Percentiles rank a stretch among this genome's conserved stretches.
These are phyloP conservation scores for Parapsyche elsis DNA, from an alignment of 1,140 invertebrate species.

Conservation along the genomic window DNA sequence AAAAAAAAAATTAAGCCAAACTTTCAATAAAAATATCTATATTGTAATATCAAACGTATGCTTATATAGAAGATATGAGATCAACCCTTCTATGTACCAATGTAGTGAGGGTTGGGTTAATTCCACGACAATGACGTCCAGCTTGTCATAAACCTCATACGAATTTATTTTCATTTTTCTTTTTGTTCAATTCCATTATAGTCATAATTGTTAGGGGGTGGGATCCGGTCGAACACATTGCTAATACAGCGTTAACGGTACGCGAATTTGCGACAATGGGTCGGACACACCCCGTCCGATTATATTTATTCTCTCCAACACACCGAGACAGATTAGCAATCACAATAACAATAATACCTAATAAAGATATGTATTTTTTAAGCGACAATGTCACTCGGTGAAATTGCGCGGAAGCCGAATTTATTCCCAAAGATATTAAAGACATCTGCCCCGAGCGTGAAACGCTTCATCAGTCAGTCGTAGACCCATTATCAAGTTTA, in stretches of 20 bases:
- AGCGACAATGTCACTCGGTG: no score
- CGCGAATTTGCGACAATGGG: not conserved
- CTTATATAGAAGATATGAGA: not conserved
- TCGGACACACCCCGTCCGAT: not conserved
- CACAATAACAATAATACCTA: no score
- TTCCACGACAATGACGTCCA: conserved; percentile 10
- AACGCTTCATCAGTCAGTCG: not conserved
- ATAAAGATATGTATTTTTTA: no score
- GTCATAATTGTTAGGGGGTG: conserved; percentile 38
- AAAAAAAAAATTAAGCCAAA: no score
- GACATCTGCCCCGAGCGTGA: not conserved
- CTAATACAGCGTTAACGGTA: conserved; percentile 3
- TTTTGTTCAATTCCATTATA: conserved; percentile 26
- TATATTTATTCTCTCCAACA: not conserved
- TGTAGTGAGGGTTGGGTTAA: not conserved
- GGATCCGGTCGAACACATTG: not conserved
- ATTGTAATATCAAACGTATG: not conserved
- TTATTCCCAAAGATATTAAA: conserved; percentile 12
- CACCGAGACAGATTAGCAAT: no score
- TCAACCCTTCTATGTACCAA: conserved; percentile 4
- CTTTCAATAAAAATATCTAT: no score
- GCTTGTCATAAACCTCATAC: conserved; percentile 51
- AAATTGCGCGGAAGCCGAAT: not conserved
- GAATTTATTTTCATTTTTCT: not conserved
- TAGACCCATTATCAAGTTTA: conserved; percentile 14